Conservation (phyloP, 2,888 invertebrate species). For the Metellina segmentata region DNA sequence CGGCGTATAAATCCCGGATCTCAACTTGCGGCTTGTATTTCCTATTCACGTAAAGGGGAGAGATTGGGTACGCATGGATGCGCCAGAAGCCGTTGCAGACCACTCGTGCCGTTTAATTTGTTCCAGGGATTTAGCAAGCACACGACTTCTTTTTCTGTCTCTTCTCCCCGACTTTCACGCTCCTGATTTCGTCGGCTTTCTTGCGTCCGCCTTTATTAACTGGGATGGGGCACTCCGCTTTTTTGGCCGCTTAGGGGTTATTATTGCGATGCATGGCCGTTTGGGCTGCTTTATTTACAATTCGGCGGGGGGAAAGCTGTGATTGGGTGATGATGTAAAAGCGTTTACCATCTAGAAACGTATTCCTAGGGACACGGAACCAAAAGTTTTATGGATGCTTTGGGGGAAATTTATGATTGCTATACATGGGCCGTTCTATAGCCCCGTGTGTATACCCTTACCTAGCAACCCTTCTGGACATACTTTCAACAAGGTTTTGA, state of each 20-base stretch:
- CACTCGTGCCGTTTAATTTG: conserved; percentile 74
- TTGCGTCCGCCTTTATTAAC: conserved; percentile 40
- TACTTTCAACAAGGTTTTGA: too few species aligned
- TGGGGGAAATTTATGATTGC: too few species aligned
- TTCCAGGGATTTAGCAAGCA: conserved; percentile 76
- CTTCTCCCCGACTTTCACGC: conserved; percentile 35
- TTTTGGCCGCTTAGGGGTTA: too few species aligned
- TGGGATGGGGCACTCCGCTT: neutral
- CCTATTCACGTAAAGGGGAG: conserved; percentile 65
- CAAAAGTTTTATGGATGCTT: too few species aligned
- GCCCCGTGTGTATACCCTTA: too few species aligned
- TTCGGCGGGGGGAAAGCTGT: too few species aligned
- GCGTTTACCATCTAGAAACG: too few species aligned
- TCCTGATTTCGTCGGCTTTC: conserved; percentile 37
- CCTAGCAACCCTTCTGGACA: too few species aligned
- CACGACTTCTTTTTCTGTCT: conserved; percentile 37
- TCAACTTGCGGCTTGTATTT: conserved; percentile 63
- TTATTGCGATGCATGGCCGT: neutral
- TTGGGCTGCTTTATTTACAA: neutral
- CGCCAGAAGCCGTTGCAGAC: conserved; percentile 59
- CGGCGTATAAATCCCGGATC: conserved; percentile 62
- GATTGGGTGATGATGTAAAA: too few species aligned
- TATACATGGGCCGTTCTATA: too few species aligned
- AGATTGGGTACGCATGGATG: conserved; percentile 67
- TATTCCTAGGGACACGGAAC: too few species aligned